A percentile compares a stretch with the other conserved stretches of the same genome.
Conservation (phyloP, 2,888 invertebrate species). For the Drosophila borborema region DNA sequence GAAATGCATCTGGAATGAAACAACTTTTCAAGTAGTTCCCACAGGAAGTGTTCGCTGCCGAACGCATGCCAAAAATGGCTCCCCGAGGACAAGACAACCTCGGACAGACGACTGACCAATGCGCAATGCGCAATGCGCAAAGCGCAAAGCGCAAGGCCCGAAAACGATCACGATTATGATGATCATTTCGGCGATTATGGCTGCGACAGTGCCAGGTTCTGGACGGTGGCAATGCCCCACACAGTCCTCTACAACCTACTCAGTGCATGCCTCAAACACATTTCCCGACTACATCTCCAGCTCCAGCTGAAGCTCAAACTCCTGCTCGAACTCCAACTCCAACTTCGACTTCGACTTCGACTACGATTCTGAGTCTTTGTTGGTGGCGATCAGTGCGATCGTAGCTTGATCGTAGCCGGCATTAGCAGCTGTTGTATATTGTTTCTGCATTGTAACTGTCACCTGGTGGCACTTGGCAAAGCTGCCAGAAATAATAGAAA, state of each 20-base stretch:
- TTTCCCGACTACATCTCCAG: conserved; percentile 30
- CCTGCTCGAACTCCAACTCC: background rate
- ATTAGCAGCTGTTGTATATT: conserved; percentile 69
- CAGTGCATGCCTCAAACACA: conserved; percentile 41
- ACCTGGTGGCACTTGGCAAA: conserved; percentile 74
- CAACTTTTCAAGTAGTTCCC: conserved; percentile 68
- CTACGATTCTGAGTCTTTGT: conserved; percentile 20
- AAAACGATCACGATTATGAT: conserved; percentile 77
- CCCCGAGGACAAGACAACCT: conserved; percentile 71
- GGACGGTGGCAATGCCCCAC: conserved; percentile 65
- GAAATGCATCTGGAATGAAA: conserved; percentile 45
- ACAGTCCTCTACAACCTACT: conserved; percentile 24
- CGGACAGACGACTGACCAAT: conserved; percentile 50
- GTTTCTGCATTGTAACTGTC: conserved; percentile 78
- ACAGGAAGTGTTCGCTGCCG: conserved; percentile 75
- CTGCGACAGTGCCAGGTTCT: conserved; percentile 46
- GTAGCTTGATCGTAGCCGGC: conserved; percentile 32
- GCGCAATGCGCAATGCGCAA: conserved; percentile 27
- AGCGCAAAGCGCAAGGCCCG: conserved; percentile 43
- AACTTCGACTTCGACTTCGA: conserved; percentile 17
- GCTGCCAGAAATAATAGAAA: conserved; percentile 77
- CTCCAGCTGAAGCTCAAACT: conserved; percentile 16
- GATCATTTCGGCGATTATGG: conserved; percentile 71
- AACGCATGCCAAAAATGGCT: conserved; percentile 77
- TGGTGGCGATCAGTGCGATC: conserved; percentile 53